Evolutionary conservation across 2,113 vertebrate genomes (phyloP), one percentile per base, ranked within the genome.

Genomic region (Thalassoma bifasciatum): DNA sequence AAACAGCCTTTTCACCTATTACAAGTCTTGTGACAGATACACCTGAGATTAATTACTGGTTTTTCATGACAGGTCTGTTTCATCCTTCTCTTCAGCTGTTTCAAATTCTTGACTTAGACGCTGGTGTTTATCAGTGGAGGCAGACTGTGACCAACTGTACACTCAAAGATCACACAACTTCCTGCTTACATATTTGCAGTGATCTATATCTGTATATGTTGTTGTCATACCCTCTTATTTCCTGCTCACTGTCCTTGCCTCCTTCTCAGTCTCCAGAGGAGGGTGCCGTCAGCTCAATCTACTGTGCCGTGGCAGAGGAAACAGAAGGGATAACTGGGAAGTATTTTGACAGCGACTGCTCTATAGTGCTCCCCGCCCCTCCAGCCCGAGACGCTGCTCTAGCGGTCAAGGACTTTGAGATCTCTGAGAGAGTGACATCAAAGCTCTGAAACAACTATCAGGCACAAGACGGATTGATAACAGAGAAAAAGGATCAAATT

Each of bases 221-320:
- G 34, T 62, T 16, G 19, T 24, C 56, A 36, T 66, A 8, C 34
- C 44, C 24, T 72, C 8, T 52, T 16, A 19, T 67, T 37, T 40
- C 17, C 0, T 34, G 23, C 61, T 51, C 14, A 23, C n/a, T 23
- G 2, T 36, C 30, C 1, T 54, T 54, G 19, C 79, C 69, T 69
- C 42, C 30, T 16, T 68, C 40, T 37, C 91, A 98, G 96, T 91
- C 90, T 0, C 13, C 93, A 1, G 82, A 92, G 65, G 91, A 96
- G 65, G 96, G 96, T 0, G 95, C 95, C 0, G n/a, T 80, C 82
- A 95, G 94, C 76, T 51, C 95, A 13, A 92, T 97, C 46, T 98
- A 94, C 91, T 95, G 96, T 1, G 93, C 95, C 0, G 77, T 98
- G 3, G 89, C 96, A 0, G 93, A 95, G 56, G 96, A 98, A 38